phyloP scores from a whole-genome alignment of 2,888 invertebrate species.

The Pseudanteris insignis region DNA sequence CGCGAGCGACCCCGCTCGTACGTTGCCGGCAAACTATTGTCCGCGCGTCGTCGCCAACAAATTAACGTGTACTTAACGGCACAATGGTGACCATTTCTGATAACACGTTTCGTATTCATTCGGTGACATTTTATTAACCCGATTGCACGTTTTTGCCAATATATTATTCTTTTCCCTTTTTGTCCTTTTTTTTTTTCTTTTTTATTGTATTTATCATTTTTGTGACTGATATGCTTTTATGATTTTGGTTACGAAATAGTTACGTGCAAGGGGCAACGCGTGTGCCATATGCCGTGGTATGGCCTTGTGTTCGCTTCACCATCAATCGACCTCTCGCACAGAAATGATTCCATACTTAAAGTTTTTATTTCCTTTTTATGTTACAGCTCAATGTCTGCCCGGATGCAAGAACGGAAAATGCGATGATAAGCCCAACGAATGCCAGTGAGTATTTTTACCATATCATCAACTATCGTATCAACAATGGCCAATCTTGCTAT shows the following conservation, averaged over 20 bases:
- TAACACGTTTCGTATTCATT: no score
- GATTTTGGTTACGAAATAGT: conserved; percentile 23
- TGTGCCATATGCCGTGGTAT: conserved; percentile 51
- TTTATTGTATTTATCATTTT: conserved; percentile 28
- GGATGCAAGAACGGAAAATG: conserved; percentile 92
- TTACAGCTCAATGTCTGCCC: conserved; percentile 90
- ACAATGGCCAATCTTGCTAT: not conserved
- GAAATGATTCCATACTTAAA: conserved; percentile 62
- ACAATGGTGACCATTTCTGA: no score
- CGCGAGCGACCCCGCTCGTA: no score
- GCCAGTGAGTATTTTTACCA: conserved; percentile 83
- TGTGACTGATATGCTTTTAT: conserved; percentile 30
- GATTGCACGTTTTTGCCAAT: no score
- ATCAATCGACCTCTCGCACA: conserved; percentile 61
- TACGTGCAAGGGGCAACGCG: conserved; percentile 13
- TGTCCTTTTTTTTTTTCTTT: not conserved
- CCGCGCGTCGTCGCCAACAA: no score
- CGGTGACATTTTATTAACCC: no score
- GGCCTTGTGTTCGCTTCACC: conserved; percentile 62
- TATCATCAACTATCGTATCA: no score
- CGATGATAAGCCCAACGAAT: conserved; percentile 92
- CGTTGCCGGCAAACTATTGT: no score
- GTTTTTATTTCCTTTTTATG: conserved; percentile 65
- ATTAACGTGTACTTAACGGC: no score
- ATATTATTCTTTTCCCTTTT: no score